phyloP scores from a whole-genome alignment of 2,797 vertebrate genomes.

The Eulemur coronatus region DNA sequence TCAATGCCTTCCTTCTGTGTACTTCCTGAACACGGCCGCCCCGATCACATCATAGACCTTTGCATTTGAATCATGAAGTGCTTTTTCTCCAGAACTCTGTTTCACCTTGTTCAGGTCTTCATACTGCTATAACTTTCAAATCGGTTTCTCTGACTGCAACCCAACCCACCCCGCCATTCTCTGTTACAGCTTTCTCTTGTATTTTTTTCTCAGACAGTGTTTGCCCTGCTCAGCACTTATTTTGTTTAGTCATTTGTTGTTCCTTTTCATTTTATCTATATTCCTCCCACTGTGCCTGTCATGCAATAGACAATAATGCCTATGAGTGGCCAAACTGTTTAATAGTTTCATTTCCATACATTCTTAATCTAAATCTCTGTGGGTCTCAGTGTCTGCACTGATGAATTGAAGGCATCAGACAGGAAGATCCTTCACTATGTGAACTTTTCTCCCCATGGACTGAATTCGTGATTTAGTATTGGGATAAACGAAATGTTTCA shows the following conservation, averaged over 20 bases:
- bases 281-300: not conserved
- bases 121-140: not conserved
- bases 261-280: not conserved
- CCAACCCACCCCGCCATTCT: not conserved
- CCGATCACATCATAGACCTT: not conserved
- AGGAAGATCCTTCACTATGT: not conserved
- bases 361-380: not conserved
- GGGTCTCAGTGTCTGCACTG: not conserved
- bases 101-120: not conserved
- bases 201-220: no score
- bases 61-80: not conserved
- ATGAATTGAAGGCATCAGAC: not conserved
- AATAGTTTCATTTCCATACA: not conserved
- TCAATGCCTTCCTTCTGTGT: not conserved
- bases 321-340: not conserved
- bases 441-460: not conserved
- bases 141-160: not conserved
- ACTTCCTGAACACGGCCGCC: fast-evolving
- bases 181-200: not conserved
- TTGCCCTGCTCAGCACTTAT: not conserved
- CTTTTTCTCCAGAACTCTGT: not conserved
- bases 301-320: not conserved
- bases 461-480: not conserved
- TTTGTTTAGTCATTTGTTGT: not conserved
- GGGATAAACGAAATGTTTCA: not conserved